phyloP scores from a whole-genome alignment of 1,140 invertebrate genomes.

The Anadara kagoshimensis region DNA sequence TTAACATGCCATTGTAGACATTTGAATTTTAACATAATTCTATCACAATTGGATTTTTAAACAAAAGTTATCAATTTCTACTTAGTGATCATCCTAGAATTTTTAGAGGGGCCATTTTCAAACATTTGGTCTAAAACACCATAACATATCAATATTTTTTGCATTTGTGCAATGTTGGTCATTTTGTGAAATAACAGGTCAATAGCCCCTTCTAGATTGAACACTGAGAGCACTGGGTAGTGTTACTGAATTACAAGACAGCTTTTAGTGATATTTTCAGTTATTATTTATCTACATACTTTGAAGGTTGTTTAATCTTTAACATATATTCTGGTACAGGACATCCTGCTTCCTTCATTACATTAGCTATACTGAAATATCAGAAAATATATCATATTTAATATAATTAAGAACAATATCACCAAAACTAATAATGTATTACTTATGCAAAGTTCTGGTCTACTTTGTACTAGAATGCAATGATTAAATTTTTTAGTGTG shows the following conservation, averaged over 20 bases:
- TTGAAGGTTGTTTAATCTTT: slow-evolving; percentile 80
- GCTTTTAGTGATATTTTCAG: not conserved
- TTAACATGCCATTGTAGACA: too few relatives aligned
- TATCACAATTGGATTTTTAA: too few relatives aligned
- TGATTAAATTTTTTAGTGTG: not conserved
- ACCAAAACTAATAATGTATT: not conserved
- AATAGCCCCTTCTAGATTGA: not conserved
- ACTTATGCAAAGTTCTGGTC: not conserved
- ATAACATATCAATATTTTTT: not conserved
- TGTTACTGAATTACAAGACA: not conserved
- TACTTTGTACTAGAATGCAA: not conserved
- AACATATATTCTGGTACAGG: slow-evolving; percentile 93
- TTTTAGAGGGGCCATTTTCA: too few relatives aligned
- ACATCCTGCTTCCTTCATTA: slow-evolving; percentile 91
- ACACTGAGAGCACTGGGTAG: not conserved
- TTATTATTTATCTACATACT: slow-evolving; percentile 45
- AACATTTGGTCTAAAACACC: too few relatives aligned
- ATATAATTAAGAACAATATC: not conserved
- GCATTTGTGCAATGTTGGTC: not conserved
- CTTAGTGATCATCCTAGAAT: too few relatives aligned
- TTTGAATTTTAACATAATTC: too few relatives aligned
- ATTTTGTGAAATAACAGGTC: not conserved
- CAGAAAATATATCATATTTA: not conserved
- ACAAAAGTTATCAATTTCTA: too few relatives aligned
- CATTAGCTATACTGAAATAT: slow-evolving; percentile 84